Evolutionary conservation across 1,140 invertebrate species (phyloP), one percentile per base, ranked within the genome.

Genomic region (Drosophila trapezifrons): DNA sequence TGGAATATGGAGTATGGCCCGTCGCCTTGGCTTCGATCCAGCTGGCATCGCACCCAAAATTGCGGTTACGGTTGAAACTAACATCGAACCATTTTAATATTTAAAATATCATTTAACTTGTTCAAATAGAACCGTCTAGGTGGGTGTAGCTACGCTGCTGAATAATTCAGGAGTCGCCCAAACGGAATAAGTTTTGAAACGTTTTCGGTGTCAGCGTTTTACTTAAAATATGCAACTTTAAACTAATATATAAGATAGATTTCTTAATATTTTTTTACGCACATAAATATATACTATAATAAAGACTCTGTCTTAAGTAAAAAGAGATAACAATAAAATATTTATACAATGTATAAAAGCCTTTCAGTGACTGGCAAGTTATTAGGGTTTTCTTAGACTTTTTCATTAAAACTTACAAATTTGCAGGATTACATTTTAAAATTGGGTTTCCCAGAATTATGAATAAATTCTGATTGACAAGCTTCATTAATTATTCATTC

Each of bases 51-150:
- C 25, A 25, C n/a, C 46, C 40, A 32, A 55, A 49, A 9, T 35
- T 73, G 40, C 25, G 58, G 37, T 35, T 55, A 42, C 25, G 32
- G 59, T 38, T 64, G 27, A 20, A 73, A 51, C 43, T 74, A 40
- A 29, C 51, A 49, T 56, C 15, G 17, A 74, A 49, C 58, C 56
- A 75, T 75, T 75, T 75, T 74, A 74, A 74, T 75, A 75, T 74
- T 74, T 73, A 74, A 74, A 70, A 74, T 63, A 64, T 56, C 45
- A 55, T 75, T 63, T 74, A 74, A n/a, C 45, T 54, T 64, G 35
- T 8, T 20, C 10, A 37, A 46, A 49, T 27, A 46, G n/a, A 32
- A 29, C 17, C 27, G 6, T 4, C 20, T 8, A 25, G 29, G 58
- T 60, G n/a, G 18, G 17, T 6, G 54, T 12, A 27, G 17, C 18